Evolutionary conservation across 2,797 vertebrate genomes (phyloP), one percentile per base, ranked within the genome.

Genomic region (Chelon auratus): DNA sequence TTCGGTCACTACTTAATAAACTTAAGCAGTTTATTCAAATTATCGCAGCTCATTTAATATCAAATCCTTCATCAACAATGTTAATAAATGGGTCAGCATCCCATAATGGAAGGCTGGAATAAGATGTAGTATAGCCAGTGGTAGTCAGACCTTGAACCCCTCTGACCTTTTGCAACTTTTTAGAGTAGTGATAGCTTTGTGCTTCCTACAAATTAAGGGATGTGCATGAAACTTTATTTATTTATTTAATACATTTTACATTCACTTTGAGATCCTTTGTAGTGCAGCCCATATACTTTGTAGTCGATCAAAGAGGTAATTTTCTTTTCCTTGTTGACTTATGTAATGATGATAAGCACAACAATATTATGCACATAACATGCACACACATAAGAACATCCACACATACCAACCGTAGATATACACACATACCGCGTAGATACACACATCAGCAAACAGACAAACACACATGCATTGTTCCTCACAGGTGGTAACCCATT

Each of bases 181-280:
- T 55, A 22, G 26, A 55, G 65, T 59, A 72, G n/a, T n/a, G n/a
- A n/a, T n/a, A n/a, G n/a, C 17, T 1, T 11, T 72, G 75, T 43
- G 69, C 65, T 63, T 59, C n/a, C 74, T 68, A 7, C 72, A 86
- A 88, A 87, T 89, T 60, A 90, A 83, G 90, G 78, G 87, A 83
- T 57, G 72, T 71, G 59, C 40, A 5, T 75, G 61, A 69, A 72
- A 60, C 62, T 58, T 8, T 33, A 7, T 33, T 8, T 45, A 67
- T 78, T 78, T 78, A 86, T 88, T 79, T 81, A 83, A 81, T 71
- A 40, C 86, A 78, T 52, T 71, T 36, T 0, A 20, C 65, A 55
- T 66, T 62, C 67, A 68, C 83, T 84, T 78, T 84, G 66, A 86
- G 61, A 83, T 70, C 62, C 45, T 70, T 77, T 2, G 3, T 68